Evolutionary conservation across 2,888 invertebrate genomes (phyloP).

Genomic region (Hymenopus coronatus): DNA sequence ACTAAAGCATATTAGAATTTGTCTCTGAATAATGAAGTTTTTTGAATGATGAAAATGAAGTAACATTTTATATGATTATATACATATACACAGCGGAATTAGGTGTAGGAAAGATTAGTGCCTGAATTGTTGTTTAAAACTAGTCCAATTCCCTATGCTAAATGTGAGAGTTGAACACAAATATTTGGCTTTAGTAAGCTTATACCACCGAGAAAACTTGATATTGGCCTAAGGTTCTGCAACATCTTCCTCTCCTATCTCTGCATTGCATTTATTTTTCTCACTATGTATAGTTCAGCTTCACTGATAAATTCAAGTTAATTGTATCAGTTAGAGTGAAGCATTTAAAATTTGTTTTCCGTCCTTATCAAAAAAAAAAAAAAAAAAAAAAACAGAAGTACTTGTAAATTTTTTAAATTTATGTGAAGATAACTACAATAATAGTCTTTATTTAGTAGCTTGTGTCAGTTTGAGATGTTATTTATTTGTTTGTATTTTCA

Average conservation of each 20-base stretch:
- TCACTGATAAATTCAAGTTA: too few relatives aligned
- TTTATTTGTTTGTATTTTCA: neutral
- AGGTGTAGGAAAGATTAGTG: neutral
- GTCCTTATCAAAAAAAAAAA: neutral
- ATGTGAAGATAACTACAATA: neutral
- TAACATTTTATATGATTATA: neutral
- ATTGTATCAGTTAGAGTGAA: too few relatives aligned
- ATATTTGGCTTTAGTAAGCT: neutral
- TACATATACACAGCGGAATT: neutral
- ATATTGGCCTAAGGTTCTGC: neutral
- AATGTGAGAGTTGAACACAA: neutral
- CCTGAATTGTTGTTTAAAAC: neutral
- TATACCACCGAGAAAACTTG: neutral
- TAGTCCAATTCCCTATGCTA: neutral
- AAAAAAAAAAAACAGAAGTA: neutral
- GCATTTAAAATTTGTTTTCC: too few relatives aligned
- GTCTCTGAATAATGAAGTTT: neutral
- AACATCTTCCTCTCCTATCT: neutral
- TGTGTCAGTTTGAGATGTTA: neutral
- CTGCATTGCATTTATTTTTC: neutral
- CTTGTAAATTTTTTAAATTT: too few relatives aligned
- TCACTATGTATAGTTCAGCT: too few relatives aligned
- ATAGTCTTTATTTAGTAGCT: neutral
- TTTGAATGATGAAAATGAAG: neutral
- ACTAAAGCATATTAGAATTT: neutral